These are phyloP conservation scores for Tauraco hartlaubi DNA, from an alignment of 2,797 vertebrate species.

Conservation along the genomic window DNA sequence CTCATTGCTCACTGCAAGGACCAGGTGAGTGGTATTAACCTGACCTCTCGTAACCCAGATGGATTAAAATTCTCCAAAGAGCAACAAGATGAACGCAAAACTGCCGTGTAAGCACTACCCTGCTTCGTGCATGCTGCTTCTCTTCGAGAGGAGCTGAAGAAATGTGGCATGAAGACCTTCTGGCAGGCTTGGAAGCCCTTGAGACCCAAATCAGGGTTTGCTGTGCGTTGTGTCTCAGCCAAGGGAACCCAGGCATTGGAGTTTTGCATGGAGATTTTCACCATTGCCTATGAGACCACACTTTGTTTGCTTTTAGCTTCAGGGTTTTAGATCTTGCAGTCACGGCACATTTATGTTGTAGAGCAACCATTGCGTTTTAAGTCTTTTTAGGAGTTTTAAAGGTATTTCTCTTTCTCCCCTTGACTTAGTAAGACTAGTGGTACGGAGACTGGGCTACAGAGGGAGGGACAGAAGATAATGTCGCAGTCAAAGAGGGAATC, in stretches of 20 bases:
- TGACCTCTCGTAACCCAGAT: rapidly evolving
- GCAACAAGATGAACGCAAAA: background rate
- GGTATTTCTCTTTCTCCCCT: background rate
- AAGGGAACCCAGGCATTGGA: background rate
- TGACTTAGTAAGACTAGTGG: background rate
- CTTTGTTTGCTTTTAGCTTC: background rate
- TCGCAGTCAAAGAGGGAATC: background rate
- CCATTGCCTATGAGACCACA: background rate
- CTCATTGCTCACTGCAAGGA: background rate
- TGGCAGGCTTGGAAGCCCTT: background rate
- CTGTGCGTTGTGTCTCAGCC: background rate
- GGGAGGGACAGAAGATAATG: background rate
- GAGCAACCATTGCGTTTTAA: background rate
- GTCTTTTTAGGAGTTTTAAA: background rate
- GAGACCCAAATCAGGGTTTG: background rate
- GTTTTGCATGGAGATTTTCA: background rate
- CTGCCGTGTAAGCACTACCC: rapidly evolving
- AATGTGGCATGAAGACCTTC: background rate
- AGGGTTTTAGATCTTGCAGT: background rate
- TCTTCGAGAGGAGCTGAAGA: background rate
- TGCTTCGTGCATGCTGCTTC: background rate
- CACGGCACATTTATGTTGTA: background rate
- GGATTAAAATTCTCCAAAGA: background rate
- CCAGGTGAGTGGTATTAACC: background rate
- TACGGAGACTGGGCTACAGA: background rate